Conservation (phyloP, 2,797 vertebrate genomes). For the Falco naumanni region DNA sequence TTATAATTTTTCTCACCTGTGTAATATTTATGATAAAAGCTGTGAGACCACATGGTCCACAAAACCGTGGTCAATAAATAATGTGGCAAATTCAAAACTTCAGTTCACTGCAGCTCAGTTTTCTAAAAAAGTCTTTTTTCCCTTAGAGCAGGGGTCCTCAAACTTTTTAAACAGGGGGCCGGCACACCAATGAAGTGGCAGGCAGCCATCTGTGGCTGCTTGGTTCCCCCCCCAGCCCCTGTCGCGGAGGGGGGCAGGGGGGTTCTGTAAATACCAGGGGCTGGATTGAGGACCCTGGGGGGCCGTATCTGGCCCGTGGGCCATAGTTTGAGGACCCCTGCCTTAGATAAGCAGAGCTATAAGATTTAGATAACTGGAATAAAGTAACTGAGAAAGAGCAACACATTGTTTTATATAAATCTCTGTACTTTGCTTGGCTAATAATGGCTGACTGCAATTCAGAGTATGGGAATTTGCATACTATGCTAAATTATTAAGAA, state of each 20-base stretch:
- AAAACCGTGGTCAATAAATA: neutral
- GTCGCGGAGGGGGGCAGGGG: no score
- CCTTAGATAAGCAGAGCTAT: neutral
- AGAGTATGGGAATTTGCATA: neutral
- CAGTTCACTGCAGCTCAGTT: neutral
- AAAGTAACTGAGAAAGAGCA: neutral
- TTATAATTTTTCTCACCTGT: neutral
- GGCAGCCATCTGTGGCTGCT: no score
- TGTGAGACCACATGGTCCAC: neutral
- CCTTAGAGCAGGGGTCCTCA: neutral
- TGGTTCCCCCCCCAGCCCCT: no score
- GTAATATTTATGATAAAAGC: neutral
- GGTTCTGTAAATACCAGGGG: no score
- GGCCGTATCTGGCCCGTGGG: no score
- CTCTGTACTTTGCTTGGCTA: neutral
- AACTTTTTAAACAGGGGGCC: no score
- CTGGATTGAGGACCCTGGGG: no score
- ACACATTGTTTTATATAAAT: neutral
- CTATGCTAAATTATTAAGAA: neutral
- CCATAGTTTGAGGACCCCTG: no score
- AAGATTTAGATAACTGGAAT: neutral
- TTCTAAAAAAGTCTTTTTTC: neutral
- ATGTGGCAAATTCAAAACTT: fast-evolving
- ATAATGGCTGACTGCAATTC: neutral
- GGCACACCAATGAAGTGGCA: no score